phyloP scores from a whole-genome alignment of 2,888 invertebrate genomes.

The Pherbina coryleti region DNA sequence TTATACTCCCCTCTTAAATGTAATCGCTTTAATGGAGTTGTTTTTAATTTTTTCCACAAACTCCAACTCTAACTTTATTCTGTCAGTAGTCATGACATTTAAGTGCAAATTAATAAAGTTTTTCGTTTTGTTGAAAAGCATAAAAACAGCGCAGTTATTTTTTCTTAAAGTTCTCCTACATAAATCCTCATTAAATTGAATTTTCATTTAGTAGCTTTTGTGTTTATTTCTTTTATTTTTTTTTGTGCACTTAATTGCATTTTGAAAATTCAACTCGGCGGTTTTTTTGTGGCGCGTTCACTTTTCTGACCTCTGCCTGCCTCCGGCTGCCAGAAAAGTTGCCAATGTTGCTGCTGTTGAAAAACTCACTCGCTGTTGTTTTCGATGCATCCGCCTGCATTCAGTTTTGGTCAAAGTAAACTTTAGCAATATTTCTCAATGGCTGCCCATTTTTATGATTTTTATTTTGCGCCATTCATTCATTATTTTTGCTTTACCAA shows the following conservation, averaged over 20 bases:
- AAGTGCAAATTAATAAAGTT: too few relatives aligned
- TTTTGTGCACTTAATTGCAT: not conserved
- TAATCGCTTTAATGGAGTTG: not conserved
- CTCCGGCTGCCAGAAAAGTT: too few relatives aligned
- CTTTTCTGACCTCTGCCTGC: too few relatives aligned
- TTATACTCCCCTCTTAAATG: not conserved
- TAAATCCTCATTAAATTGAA: not conserved
- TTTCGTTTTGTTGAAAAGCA: not conserved
- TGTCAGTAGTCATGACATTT: too few relatives aligned
- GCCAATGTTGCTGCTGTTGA: not conserved
- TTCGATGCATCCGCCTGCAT: not conserved
- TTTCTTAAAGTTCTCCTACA: too few relatives aligned
- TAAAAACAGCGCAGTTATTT: not conserved
- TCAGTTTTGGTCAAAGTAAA: slow-evolving; percentile 2
- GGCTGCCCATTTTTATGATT: not conserved
- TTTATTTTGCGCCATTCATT: not conserved
- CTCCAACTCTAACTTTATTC: too few relatives aligned
- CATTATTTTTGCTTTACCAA: too few relatives aligned
- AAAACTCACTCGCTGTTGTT: not conserved
- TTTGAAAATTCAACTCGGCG: not conserved
- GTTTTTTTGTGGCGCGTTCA: not conserved
- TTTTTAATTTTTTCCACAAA: not conserved
- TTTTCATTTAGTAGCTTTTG: not conserved
- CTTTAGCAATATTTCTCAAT: slow-evolving; percentile 4
- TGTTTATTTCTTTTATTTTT: not conserved